Conservation (phyloP, 2,888 invertebrate species). For the Gisinianus flammeolus region DNA sequence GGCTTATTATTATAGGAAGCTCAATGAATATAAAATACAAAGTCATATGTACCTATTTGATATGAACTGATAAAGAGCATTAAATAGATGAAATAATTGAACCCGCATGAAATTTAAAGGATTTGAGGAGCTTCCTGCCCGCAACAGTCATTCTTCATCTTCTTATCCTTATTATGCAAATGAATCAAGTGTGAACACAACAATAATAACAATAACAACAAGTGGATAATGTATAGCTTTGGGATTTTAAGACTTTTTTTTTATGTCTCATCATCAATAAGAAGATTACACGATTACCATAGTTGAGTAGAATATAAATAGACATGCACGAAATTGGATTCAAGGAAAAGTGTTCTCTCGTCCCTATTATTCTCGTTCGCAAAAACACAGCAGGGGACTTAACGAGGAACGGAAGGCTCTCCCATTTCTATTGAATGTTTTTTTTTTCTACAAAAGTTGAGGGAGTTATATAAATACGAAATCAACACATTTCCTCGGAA, state of each 20-base stretch:
- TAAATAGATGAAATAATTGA: background rate
- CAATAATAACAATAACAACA: background rate
- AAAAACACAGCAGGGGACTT: too few relatives aligned
- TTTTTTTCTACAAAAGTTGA: too few relatives aligned
- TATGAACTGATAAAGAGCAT: background rate
- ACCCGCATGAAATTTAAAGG: too few relatives aligned
- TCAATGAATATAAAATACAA: background rate
- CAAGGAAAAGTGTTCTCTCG: background rate
- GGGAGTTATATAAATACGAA: too few relatives aligned
- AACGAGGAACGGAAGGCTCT: too few relatives aligned
- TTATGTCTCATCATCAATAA: background rate
- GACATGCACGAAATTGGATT: background rate
- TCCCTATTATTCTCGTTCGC: background rate
- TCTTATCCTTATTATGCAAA: slow-evolving; percentile 2
- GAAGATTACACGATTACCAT: background rate
- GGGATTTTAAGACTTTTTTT: too few relatives aligned
- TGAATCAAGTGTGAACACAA: slow-evolving; percentile 1
- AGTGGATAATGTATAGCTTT: background rate
- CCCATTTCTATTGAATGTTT: too few relatives aligned
- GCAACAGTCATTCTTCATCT: background rate
- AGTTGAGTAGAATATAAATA: too few relatives aligned
- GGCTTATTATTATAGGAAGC: too few relatives aligned
- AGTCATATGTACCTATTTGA: background rate
- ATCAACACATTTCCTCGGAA: too few relatives aligned
- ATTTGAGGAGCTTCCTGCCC: background rate